Conservation (phyloP, 92 coral and sea anemone genomes). For the Paragorgia papillata region DNA sequence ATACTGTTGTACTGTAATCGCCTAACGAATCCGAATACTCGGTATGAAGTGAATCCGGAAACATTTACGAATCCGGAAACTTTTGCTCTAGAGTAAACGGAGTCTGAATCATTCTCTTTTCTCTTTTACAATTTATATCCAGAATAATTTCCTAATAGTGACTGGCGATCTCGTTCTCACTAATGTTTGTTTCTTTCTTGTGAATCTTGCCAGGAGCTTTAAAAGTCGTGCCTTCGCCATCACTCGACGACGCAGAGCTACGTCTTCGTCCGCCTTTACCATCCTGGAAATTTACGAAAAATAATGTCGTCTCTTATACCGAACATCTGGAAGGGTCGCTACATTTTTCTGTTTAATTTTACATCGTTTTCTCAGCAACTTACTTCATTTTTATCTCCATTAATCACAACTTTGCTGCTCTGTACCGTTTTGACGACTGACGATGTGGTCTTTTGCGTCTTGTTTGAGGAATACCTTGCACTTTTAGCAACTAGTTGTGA, state of each 20-base stretch:
- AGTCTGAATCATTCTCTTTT: neutral
- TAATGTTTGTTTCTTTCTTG: neutral
- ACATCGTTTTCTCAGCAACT: no score
- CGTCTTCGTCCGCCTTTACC: neutral
- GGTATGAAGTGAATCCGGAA: no score
- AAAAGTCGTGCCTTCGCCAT: slow-evolving; percentile 32
- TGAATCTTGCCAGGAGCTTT: slow-evolving; percentile 38
- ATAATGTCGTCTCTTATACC: neutral
- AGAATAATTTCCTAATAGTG: slow-evolving; percentile 4
- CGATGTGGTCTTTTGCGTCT: slow-evolving; percentile 11
- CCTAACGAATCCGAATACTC: no score
- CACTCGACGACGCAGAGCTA: slow-evolving; percentile 20
- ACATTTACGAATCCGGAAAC: no score
- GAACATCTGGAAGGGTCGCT: no score
- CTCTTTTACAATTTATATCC: neutral
- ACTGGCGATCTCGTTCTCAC: neutral
- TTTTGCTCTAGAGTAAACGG: no score
- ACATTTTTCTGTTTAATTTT: neutral
- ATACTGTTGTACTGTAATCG: no score
- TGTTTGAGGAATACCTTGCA: slow-evolving; percentile 20
- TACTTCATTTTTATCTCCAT: slow-evolving; percentile 34
- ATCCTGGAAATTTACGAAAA: slow-evolving; percentile 6
- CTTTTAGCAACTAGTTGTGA: slow-evolving; percentile 26
- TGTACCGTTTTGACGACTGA: slow-evolving; percentile 18
- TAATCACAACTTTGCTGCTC: slow-evolving; percentile 16